Conservation (phyloP, 2,797 vertebrate species). For the Cottoperca gobio region DNA sequence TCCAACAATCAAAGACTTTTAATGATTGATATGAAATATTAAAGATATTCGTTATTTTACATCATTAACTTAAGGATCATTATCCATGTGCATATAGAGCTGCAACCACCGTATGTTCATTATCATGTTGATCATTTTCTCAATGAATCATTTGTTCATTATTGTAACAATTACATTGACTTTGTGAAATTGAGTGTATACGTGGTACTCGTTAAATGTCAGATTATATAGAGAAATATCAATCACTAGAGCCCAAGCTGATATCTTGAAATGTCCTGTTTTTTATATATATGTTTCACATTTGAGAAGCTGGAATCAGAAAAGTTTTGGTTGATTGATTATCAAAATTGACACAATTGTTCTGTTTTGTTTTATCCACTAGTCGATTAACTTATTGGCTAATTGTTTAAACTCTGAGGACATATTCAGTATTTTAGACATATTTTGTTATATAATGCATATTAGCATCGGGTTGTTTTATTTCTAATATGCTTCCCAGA, state of each 20-base stretch:
- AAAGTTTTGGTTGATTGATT: neutral
- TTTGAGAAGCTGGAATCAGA: neutral
- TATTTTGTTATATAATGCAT: no score
- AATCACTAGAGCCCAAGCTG: no score
- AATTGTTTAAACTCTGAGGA: neutral
- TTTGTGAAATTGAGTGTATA: no score
- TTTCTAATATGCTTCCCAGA: conserved; percentile 9
- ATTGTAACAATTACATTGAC: no score
- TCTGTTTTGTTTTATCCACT: neutral
- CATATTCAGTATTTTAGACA: neutral
- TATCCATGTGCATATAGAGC: neutral
- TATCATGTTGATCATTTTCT: neutral
- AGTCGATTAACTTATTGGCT: neutral
- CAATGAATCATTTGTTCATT: neutral
- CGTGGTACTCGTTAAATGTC: no score
- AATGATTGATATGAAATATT: neutral
- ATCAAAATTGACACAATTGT: neutral
- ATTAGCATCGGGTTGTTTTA: neutral
- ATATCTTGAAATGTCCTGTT: no score
- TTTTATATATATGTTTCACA: neutral
- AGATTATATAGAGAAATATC: no score
- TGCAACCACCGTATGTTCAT: neutral
- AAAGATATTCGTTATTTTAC: neutral
- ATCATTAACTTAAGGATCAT: neutral
- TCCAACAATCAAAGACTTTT: neutral